A percentile compares a stretch with the other conserved stretches of the same genome.
phyloP scores from a whole-genome alignment of 2,797 vertebrate genomes.

The Sibirionetta formosa region DNA sequence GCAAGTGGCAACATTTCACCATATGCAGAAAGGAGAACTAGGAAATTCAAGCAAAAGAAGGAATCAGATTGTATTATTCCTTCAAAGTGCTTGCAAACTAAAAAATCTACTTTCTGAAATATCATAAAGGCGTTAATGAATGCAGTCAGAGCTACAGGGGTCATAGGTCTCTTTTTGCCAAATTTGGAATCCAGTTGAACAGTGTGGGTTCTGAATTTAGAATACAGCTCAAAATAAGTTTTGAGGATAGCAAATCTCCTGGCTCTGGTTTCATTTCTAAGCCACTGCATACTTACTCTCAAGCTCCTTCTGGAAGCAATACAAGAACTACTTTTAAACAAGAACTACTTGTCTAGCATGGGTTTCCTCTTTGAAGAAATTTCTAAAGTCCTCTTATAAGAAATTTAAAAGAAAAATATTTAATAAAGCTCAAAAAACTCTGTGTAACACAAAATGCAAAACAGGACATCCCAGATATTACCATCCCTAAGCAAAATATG shows the following conservation, averaged over 20 bases:
- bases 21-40: not conserved
- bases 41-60: not conserved
- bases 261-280: conserved; percentile 42
- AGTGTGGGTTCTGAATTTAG: conserved; percentile 45
- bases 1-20: not conserved
- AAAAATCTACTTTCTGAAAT: conserved; percentile 1
- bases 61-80: not conserved
- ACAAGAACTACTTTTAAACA: conserved; percentile 56
- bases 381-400: not conserved
- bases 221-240: conserved; percentile 41
- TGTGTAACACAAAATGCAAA: not conserved
- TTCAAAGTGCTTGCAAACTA: not conserved
- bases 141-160: not conserved
- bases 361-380: conserved; percentile 12
- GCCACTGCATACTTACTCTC: conserved; percentile 1
- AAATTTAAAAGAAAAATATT: conserved; percentile 41
- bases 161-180: not conserved
- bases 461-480: conserved; percentile 15
- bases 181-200: conserved; percentile 8
- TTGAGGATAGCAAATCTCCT: conserved; percentile 30
- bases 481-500: not conserved
- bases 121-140: not conserved
- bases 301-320: conserved; percentile 41
- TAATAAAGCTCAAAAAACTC: conserved; percentile 16
- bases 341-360: conserved; percentile 52